Base-by-base conservation (phyloP, 2,113 vertebrate genomes). In the Pygoscelis adeliae region DNA sequence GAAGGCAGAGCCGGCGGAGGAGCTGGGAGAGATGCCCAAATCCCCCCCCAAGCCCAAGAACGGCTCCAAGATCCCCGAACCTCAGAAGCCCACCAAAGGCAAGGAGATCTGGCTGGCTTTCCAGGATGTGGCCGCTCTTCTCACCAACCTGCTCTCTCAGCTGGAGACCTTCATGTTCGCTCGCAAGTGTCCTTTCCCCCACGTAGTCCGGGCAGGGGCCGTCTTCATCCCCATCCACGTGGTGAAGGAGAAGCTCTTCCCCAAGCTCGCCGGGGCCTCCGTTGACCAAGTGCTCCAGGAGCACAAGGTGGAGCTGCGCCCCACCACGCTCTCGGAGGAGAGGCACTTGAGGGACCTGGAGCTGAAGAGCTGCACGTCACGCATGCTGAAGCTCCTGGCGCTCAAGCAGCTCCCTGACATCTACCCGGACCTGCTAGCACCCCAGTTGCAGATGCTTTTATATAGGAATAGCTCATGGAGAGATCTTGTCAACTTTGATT, bases 141-240 rank as follows among this genome's bases (percentile, higher is more conserved):
- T 99, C 16, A 27, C 91, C 26, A 96, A 96, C 7, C 97, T 99
- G 36, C 98, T 99, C 1, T 87, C 97, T 32, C 98, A 99, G 93
- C 87, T 99, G 87, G 96, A 98, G 67, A 98, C 98, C 58, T 99
- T 99, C 47, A 90, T 97, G n/a, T 73, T 87, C 6, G 92, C 97
- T 7, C 94, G 97, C 13, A 97, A 95, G 65, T 99, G 99, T 76
- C 99, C 99, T 17, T 99, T 99, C 71, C 99, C 99, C 2, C 99
- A 99, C 0, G 99, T 99, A 1, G 98, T 99, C 72, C 98, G 99
- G 32, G 98, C 99, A 0, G 99, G 99, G 3, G 97, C 99, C 1
- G 93, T 99, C 91, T 99, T 99, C 62, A 98, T 99, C 56, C 99
- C 99, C 91, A 99, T 99, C 98, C 97, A 99, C 10, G 98, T 99